Percentiles rank a stretch among this genome's conserved stretches.
Evolutionary conservation across 2,113 vertebrate genomes (phyloP).

Genomic region (Protobothrops flavoviridis): DNA sequence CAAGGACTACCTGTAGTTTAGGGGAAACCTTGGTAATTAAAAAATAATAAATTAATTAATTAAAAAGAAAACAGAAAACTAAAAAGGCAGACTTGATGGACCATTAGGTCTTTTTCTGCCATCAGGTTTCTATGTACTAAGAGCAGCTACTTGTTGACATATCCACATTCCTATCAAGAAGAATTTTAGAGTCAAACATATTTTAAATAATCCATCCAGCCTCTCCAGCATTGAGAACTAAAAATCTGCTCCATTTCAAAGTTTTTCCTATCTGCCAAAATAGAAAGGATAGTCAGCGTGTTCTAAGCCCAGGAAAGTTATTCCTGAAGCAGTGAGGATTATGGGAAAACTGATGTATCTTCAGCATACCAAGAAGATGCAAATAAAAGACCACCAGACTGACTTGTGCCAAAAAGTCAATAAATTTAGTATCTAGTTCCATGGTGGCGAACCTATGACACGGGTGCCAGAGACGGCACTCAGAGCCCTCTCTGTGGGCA

Average conservation of each 20-base stretch:
- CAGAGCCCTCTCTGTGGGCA: too few species aligned
- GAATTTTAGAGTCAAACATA: background rate
- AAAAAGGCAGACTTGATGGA: too few species aligned
- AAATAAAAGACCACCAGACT: background rate
- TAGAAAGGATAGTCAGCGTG: background rate
- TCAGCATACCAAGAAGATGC: too few species aligned
- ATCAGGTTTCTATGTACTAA: background rate
- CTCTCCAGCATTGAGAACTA: background rate
- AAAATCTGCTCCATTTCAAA: background rate
- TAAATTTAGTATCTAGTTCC: background rate
- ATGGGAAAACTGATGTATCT: background rate
- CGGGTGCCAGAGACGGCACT: too few species aligned
- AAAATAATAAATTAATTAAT: too few species aligned
- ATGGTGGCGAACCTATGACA: too few species aligned
- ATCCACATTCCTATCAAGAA: background rate
- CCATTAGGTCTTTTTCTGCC: too few species aligned
- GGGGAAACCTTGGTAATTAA: background rate
- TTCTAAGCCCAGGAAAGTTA: background rate
- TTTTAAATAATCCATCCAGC: background rate
- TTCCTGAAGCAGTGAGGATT: background rate
- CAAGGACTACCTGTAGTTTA: background rate
- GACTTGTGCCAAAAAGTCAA: background rate
- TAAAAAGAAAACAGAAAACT: too few species aligned
- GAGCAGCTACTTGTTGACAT: background rate
- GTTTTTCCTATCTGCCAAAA: background rate